These are phyloP conservation scores for Babyrousa celebensis DNA, from an alignment of 2,797 vertebrate species.

Conservation along the genomic window DNA sequence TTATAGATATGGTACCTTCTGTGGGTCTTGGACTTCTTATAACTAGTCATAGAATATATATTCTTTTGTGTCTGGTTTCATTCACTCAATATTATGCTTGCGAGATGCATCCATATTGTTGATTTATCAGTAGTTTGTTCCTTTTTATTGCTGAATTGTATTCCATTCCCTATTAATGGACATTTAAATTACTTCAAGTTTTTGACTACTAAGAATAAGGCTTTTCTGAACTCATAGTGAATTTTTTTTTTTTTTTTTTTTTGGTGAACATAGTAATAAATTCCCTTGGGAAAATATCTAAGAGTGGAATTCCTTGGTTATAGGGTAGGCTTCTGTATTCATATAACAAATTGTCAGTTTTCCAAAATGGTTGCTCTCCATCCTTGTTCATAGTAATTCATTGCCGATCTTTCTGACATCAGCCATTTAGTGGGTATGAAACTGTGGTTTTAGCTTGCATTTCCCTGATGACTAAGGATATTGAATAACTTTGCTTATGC, in stretches of 20 bases:
- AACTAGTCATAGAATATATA: background rate
- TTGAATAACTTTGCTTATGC: background rate
- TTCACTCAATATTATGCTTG: background rate
- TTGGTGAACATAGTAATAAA: slow-evolving; percentile 12
- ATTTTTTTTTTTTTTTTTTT: background rate
- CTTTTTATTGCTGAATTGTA: background rate
- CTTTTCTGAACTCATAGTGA: background rate
- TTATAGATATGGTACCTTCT: background rate
- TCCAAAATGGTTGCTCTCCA: background rate
- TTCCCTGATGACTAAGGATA: background rate
- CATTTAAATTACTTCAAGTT: slow-evolving; percentile 16
- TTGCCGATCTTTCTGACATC: background rate
- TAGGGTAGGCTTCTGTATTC: background rate
- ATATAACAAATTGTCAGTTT: slow-evolving; percentile 8
- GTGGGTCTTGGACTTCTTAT: background rate
- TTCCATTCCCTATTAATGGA: background rate
- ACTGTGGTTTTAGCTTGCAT: background rate
- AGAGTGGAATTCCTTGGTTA: background rate
- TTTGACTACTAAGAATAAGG: background rate
- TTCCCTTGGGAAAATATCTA: background rate
- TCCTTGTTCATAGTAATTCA: background rate
- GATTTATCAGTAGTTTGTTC: slow-evolving; percentile 29
- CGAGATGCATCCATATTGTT: background rate
- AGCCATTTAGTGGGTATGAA: background rate
- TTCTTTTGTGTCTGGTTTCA: background rate